phyloP scores from a whole-genome alignment of 2,888 invertebrate species.

The Peribatodes rhomboidaria region DNA sequence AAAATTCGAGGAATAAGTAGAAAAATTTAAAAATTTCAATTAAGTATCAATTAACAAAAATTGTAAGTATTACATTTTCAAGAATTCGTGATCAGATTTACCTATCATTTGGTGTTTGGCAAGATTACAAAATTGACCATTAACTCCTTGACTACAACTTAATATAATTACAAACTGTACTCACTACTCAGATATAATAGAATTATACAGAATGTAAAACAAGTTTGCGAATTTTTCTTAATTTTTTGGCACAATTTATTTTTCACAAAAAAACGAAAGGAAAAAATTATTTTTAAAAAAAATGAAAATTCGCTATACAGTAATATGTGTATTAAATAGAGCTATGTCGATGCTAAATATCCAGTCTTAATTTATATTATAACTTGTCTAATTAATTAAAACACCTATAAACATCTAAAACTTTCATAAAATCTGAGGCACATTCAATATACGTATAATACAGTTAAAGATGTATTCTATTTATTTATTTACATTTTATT shows the following conservation, averaged over 20 bases:
- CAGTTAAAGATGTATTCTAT: slow-evolving; percentile 60
- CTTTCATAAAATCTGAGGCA: slow-evolving; percentile 83
- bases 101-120: background rate
- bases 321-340: background rate
- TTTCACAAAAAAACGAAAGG: slow-evolving; percentile 1
- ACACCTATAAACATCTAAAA: slow-evolving; percentile 75
- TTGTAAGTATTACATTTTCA: no score
- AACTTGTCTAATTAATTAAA: slow-evolving; percentile 42
- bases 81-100: no score
- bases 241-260: slow-evolving; percentile 25
- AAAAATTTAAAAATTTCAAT: background rate
- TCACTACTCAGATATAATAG: background rate
- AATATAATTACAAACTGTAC: no score
- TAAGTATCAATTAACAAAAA: no score
- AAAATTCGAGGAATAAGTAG: no score
- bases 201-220: background rate
- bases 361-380: slow-evolving; percentile 70
- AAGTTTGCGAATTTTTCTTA: background rate
- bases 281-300: background rate
- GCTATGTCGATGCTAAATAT: slow-evolving; percentile 48
- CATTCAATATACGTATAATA: slow-evolving; percentile 81
- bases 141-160: background rate
- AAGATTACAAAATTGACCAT: background rate
- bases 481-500: slow-evolving; percentile 75
- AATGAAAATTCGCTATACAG: slow-evolving; percentile 37